Evolutionary conservation across 2,888 invertebrate species (phyloP), one percentile per base, ranked within the genome.

Genomic region (Euzetes globulus): DNA sequence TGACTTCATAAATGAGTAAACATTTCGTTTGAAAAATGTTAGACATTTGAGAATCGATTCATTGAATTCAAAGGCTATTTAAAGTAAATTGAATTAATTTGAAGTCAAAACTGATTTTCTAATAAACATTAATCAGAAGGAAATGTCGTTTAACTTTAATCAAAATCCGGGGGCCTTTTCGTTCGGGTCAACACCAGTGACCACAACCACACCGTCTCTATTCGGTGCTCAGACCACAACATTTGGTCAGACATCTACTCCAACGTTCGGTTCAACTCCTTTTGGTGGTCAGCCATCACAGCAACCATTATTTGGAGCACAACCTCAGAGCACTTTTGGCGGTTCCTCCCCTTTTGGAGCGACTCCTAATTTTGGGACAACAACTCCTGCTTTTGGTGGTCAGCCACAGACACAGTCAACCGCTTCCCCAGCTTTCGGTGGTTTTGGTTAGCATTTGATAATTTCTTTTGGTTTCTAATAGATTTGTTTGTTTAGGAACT

Each of bases 101-200:
- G 13, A 11, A 47, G 4, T 11, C 3, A 47, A 47, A 47, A 17
- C 4, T 17, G 9, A 19, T 52, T 52, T 52, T 19, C 7, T 52
- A 13, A 6, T 19, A n/a, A 63, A 33, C 29, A 1, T 68, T n/a
- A n/a, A n/a, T n/a, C n/a, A n/a, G n/a, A n/a, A n/a, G 22, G 47
- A 45, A 41, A 70, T 70, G 70, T 45, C 47, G 4, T 70, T 47
- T 9, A 47, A 41, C 25, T 73, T 73, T 45, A 55, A 68, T 4
- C 73, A 73, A 68, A 63, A 37, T 25, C 11, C 70, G 19, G n/a
- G 19, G 6, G 70, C 47, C 2, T 73, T 73, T n/a, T n/a, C 45
- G 15, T 73, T 73, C 50, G 73, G 73, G 17, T 65, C 63, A 22
- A 63, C 65, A 17, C 73, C 73, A 17, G 68, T 45, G 29, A 47